phyloP scores from a whole-genome alignment of 2,113 vertebrate genomes.

The Corythaeola cristata region DNA sequence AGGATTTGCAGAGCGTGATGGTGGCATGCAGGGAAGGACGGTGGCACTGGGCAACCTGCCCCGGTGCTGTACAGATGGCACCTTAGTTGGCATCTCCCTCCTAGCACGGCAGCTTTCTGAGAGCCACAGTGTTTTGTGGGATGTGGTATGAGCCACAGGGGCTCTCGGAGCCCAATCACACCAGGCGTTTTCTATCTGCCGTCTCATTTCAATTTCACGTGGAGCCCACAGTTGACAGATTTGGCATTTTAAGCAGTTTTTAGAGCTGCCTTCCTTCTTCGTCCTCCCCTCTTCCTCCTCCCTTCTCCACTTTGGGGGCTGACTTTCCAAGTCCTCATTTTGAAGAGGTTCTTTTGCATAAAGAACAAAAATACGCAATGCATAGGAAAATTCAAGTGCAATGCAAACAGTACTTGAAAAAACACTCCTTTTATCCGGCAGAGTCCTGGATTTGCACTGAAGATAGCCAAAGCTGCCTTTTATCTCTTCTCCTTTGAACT shows the following conservation, averaged over 20 bases:
- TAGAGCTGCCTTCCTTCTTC: not conserved
- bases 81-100: not conserved
- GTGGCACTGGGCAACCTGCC: not conserved
- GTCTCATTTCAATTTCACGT: not conserved
- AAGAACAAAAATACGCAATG: not conserved
- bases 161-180: not conserved
- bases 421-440: not conserved
- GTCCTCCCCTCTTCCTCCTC: not conserved
- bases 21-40: not conserved
- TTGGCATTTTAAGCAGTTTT: not conserved
- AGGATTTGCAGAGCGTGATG: not conserved
- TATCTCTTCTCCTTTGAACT: not conserved
- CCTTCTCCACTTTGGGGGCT: not conserved
- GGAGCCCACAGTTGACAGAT: not conserved
- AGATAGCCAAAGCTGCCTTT: not conserved
- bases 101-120: not conserved
- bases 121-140: not conserved
- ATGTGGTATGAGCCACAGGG: not conserved
- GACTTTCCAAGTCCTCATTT: not conserved
- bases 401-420: not conserved
- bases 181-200: not conserved
- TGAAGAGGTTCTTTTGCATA: not conserved
- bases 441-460: not conserved
- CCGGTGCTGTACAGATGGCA: not conserved
- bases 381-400: not conserved